Evolutionary conservation across 2,113 vertebrate genomes (phyloP).

Genomic region (Genyomyrus donnyi): DNA sequence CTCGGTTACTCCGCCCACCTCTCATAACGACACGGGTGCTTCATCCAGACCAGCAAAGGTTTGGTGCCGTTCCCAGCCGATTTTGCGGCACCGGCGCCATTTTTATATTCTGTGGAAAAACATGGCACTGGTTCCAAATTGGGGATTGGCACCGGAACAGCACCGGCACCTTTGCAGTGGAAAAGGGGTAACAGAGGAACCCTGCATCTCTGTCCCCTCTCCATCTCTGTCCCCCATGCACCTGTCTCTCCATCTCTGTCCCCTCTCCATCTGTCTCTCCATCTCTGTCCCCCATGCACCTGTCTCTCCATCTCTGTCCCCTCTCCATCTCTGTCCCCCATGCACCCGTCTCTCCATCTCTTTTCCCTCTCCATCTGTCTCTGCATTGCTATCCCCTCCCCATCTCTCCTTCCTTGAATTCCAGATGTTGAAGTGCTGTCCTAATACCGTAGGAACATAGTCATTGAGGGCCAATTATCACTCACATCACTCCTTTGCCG

Average conservation of each 20-base stretch:
- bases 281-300: background rate
- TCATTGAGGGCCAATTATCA: background rate
- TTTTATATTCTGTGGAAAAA: no score
- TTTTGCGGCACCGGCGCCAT: no score
- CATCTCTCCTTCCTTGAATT: background rate
- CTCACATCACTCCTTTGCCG: background rate
- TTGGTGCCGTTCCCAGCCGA: no score
- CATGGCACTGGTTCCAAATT: no score
- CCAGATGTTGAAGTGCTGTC: background rate
- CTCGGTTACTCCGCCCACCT: no score
- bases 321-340: background rate
- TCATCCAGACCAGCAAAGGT: no score
- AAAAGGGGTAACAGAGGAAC: no score
- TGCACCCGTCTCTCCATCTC: background rate
- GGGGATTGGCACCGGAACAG: no score
- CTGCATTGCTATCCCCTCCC: background rate
- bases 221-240: background rate
- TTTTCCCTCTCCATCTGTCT: background rate
- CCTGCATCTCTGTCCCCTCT: background rate
- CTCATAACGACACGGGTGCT: no score
- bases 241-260: background rate
- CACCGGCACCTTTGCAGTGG: no score
- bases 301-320: background rate
- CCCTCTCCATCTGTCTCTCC: background rate
- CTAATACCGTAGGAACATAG: background rate